Evolutionary conservation across 2,888 invertebrate genomes (phyloP).

Genomic region (Vesta saturnalis): DNA sequence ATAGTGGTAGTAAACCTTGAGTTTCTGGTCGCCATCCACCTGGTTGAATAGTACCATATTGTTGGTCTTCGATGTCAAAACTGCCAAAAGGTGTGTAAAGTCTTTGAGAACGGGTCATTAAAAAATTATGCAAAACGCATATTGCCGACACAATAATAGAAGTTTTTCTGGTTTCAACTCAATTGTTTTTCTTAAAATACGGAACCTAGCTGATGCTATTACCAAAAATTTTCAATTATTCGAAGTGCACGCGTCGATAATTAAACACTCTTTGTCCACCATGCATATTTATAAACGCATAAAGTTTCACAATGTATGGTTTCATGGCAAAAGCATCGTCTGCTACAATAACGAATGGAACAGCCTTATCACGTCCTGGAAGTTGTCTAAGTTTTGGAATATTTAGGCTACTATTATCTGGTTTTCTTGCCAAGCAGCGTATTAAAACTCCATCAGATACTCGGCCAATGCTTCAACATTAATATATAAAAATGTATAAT

Average conservation of each 20-base stretch:
- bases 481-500: neutral
- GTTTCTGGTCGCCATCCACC: conserved; percentile 24
- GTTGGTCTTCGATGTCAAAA: conserved; percentile 24
- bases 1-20: conserved; percentile 5
- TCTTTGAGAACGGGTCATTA: conserved; percentile 20
- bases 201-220: neutral
- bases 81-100: conserved; percentile 17
- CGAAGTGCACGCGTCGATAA: neutral
- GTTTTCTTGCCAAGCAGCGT: no score
- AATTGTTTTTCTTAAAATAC: neutral
- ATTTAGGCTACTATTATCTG: no score
- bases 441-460: no score
- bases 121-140: conserved; percentile 21
- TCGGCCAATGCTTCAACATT: no score
- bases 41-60: conserved; percentile 11
- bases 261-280: neutral
- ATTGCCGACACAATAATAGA: conserved; percentile 20
- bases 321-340: conserved; percentile 10
- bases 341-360: conserved; percentile 8
- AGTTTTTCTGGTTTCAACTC: neutral
- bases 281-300: neutral
- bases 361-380: neutral
- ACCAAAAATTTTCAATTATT: conserved; percentile 8
- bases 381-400: neutral
- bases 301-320: neutral